Evolutionary conservation across 2,113 vertebrate species (phyloP).

Genomic region (Corvus hawaiiensis): DNA sequence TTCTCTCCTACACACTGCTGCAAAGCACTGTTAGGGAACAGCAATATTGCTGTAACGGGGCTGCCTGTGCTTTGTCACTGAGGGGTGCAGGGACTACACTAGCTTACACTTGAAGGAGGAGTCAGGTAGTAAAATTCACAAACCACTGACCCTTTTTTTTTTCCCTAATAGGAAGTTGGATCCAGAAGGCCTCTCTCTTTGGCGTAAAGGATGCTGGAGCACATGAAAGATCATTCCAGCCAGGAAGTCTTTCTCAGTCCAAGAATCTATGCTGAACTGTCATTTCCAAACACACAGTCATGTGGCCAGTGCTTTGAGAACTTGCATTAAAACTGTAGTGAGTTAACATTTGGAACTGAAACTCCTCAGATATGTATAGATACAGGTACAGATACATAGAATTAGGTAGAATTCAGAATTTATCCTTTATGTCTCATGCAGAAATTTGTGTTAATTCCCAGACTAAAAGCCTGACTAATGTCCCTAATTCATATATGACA

Average conservation of each 20-base stretch:
- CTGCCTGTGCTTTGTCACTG: neutral
- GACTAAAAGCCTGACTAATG: slow-evolving; percentile 27
- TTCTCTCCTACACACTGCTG: slow-evolving; percentile 1
- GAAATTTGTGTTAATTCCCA: neutral
- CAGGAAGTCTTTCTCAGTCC: neutral
- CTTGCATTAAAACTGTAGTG: neutral
- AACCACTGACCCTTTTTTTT: neutral
- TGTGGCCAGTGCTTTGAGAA: neutral
- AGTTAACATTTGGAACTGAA: neutral
- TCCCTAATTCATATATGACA: slow-evolving; percentile 1
- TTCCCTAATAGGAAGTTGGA: neutral
- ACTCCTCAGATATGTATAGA: neutral
- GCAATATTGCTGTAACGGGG: neutral
- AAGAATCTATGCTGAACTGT: neutral
- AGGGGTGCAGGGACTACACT: neutral
- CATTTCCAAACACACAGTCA: neutral
- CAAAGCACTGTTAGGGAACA: neutral
- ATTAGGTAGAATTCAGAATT: neutral
- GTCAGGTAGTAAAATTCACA: slow-evolving; percentile 19
- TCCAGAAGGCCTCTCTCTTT: slow-evolving; percentile 30
- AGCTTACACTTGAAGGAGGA: neutral
- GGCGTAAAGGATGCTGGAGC: neutral
- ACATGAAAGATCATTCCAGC: neutral
- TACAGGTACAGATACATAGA: neutral
- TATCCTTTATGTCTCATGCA: neutral